Base-by-base conservation (phyloP, 2,888 invertebrate genomes). In the Lasioglossum zephyrum region DNA sequence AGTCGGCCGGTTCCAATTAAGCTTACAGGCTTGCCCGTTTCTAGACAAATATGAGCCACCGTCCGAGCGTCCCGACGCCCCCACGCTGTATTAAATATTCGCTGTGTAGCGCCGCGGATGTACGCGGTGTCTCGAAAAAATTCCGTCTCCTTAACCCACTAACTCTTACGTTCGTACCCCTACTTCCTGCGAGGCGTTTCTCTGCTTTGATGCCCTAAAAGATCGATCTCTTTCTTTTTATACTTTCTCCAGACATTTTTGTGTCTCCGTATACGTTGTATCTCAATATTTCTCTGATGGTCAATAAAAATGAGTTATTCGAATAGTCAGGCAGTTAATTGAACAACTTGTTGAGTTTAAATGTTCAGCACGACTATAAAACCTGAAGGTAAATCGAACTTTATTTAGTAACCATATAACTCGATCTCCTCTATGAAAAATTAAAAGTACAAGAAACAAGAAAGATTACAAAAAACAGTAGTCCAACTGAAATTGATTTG, bases 1-100 rank as follows among this genome's bases (percentile, higher is more conserved):
- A 87, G 87, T 79, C 80, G 87, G 87, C 81, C 82, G 73, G 82
- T 86, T 86, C 87, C 87, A 89, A 89, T 89, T 89, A 89, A 89
- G 89, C 87, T 89, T 87, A 84, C 89, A 60, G 87, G 84, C 77
- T 81, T 70, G 85, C 72, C 73, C 75, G 85, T 41, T 86, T 87
- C 81, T 84, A 81, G 86, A 87, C 89, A 88, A 89, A 89, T 86
- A 89, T 89, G 84, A 85, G 86, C 73, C 81, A 79, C 70, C 81
- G 82, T 79, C 85, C 85, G 73, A 78, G 84, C 80, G 57, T 81
- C 79, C 81, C 77, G 82, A 79, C 86, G 84, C 73, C n/a, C 31
- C 69, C 13, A 60, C 63, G 82, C 75, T 79, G 74, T 86, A 88
- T 86, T 89, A 89, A 89, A 87, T 87, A 87, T 89, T 89, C 88